A percentile compares a stretch with the other conserved stretches of the same genome.
These are phyloP conservation scores for Peromyscus californicus DNA, from an alignment of 2,113 vertebrate genomes.

Conservation along the genomic window DNA sequence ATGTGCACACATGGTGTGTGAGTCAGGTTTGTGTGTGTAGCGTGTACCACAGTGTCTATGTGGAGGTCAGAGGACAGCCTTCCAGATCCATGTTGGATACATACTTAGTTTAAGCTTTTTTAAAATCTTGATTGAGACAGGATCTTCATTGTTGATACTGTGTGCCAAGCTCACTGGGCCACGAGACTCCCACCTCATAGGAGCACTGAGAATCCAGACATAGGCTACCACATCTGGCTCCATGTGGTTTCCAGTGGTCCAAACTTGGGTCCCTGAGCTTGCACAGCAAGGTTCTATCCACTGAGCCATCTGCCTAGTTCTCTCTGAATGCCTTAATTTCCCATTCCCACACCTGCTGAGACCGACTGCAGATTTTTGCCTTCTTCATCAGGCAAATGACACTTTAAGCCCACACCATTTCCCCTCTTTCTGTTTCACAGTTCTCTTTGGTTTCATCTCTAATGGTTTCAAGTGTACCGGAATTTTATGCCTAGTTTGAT, in stretches of 20 bases:
- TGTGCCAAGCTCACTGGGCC: neutral
- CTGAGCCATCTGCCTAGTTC: neutral
- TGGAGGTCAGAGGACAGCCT: neutral
- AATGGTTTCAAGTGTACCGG: conserved; percentile 18
- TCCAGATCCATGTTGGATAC: too few species aligned
- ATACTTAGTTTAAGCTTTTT: too few species aligned
- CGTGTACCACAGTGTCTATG: neutral
- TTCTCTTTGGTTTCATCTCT: conserved; percentile 29
- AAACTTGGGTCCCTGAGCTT: neutral
- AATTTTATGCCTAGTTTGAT: conserved; percentile 9
- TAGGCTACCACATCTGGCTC: neutral
- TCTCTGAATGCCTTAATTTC: neutral
- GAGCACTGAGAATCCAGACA: neutral
- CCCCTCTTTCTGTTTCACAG: neutral
- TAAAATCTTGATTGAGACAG: neutral
- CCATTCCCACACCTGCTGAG: neutral
- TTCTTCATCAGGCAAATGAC: neutral
- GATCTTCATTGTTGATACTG: neutral
- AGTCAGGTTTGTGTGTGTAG: neutral
- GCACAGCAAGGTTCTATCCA: neutral
- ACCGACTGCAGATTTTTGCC: conserved; percentile 20
- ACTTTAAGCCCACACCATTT: neutral
- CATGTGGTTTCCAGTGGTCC: neutral
- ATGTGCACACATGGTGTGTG: neutral
- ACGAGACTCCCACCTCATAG: neutral